Evolutionary conservation across 1,140 invertebrate species (phyloP).

Genomic region (Tetranychus cinnabarinus): DNA sequence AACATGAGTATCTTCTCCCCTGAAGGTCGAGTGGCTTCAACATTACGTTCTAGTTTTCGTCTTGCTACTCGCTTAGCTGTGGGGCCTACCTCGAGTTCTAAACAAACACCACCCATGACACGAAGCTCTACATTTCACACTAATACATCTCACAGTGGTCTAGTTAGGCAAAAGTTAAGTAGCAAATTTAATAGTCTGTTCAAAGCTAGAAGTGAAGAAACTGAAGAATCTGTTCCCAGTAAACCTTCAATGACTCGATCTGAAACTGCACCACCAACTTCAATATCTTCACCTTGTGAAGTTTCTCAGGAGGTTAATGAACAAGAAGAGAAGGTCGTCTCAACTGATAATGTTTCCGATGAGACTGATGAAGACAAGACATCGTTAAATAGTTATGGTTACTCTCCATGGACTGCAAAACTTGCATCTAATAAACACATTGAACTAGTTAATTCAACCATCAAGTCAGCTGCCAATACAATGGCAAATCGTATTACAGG

Average conservation of each 20-base stretch:
- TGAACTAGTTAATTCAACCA: conserved; percentile 5
- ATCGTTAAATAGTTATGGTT: neutral
- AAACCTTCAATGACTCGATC: conserved; percentile 6
- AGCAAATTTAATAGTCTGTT: neutral
- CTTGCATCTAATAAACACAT: conserved; percentile 1
- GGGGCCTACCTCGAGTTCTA: neutral
- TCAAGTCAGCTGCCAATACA: conserved; percentile 4
- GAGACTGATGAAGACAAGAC: neutral
- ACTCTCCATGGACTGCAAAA: conserved; percentile 3
- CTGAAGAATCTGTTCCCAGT: neutral
- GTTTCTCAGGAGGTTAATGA: neutral
- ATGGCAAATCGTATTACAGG: conserved; percentile 5
- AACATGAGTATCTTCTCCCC: conserved; percentile 7
- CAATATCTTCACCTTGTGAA: neutral
- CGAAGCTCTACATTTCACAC: conserved; percentile 14
- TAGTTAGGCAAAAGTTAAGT: neutral
- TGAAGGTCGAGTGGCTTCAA: conserved; percentile 5
- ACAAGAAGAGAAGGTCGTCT: neutral
- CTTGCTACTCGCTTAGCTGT: neutral
- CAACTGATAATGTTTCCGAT: neutral
- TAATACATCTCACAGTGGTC: neutral
- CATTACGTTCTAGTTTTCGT: conserved; percentile 8
- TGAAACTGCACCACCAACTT: conserved; percentile 8
- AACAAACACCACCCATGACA: neutral
- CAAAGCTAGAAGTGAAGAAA: neutral